Percentiles rank a stretch among this genome's conserved stretches.
Evolutionary conservation across 2,113 vertebrate species (phyloP).

Genomic region (Sprattus sprattus): DNA sequence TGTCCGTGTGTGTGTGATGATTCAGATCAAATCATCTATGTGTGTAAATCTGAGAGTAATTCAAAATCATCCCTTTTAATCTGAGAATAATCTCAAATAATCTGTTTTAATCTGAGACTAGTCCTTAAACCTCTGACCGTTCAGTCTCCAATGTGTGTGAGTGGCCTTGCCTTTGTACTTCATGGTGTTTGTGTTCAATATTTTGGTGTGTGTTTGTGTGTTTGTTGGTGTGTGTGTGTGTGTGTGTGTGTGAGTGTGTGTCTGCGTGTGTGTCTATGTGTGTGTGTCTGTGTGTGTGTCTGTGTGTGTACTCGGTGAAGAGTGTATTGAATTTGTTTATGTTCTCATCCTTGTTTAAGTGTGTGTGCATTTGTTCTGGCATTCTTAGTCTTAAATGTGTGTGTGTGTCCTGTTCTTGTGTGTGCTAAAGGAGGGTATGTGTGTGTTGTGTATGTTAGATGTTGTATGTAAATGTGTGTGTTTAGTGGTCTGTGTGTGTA

Average conservation of each 20-base stretch:
- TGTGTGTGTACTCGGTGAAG: too few species aligned
- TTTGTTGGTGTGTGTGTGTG: neutral
- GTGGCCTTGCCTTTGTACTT: neutral
- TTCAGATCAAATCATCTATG: neutral
- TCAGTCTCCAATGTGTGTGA: neutral
- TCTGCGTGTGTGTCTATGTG: neutral
- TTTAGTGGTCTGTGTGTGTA: neutral
- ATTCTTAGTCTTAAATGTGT: too few species aligned
- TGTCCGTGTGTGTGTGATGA: neutral
- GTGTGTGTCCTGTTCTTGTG: too few species aligned
- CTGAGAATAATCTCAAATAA: neutral
- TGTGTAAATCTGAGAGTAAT: neutral
- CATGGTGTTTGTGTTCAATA: neutral
- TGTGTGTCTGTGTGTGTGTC: neutral
- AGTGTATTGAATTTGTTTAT: too few species aligned
- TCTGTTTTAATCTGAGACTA: neutral
- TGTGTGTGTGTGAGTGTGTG: constrained; percentile 32
- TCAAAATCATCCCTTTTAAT: neutral
- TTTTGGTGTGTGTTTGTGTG: neutral
- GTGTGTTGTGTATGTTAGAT: too few species aligned
- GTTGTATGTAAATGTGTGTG: too few species aligned
- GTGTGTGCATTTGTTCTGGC: too few species aligned
- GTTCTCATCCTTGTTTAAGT: too few species aligned
- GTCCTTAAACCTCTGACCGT: neutral
- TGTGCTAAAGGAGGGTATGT: too few species aligned